Evolutionary conservation across 2,888 invertebrate species (phyloP).

Genomic region (Synanthedon formicaeformis): DNA sequence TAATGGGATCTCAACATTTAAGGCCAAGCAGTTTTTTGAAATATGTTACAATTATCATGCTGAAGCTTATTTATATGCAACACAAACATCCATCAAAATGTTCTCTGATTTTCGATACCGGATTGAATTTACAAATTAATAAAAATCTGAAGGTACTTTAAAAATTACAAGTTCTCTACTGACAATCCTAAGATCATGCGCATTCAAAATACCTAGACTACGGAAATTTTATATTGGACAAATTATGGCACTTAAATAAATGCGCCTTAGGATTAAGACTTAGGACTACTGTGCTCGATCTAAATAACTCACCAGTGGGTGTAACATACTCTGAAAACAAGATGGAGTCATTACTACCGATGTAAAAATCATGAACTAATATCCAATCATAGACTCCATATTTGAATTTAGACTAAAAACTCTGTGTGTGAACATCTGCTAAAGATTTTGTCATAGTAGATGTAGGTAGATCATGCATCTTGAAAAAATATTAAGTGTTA

Average conservation of each 20-base stretch:
- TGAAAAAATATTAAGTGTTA: background rate
- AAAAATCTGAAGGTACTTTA: too few relatives aligned
- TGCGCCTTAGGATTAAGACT: conserved; percentile 9
- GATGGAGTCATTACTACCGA: conserved; percentile 67
- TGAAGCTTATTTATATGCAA: too few relatives aligned
- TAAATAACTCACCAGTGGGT: conserved; percentile 66
- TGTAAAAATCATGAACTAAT: conserved; percentile 31
- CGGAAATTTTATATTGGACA: background rate
- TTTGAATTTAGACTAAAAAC: conserved; percentile 34
- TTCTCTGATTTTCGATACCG: too few relatives aligned
- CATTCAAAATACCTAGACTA: conserved; percentile 7
- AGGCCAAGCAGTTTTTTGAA: too few relatives aligned
- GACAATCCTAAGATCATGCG: conserved; percentile 4
- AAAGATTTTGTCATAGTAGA: background rate
- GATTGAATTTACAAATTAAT: too few relatives aligned
- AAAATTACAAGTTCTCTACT: too few relatives aligned
- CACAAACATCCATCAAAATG: too few relatives aligned
- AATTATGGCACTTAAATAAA: background rate
- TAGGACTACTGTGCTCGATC: conserved; percentile 46
- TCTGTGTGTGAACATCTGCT: background rate
- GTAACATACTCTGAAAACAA: conserved; percentile 71
- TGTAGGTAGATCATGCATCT: background rate
- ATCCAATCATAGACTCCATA: conserved; percentile 62
- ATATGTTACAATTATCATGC: too few relatives aligned
- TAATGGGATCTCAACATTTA: too few relatives aligned